A percentile compares a stretch with the other conserved stretches of the same genome.
phyloP scores from a whole-genome alignment of 2,113 vertebrate genomes.

The Origma solitaria region DNA sequence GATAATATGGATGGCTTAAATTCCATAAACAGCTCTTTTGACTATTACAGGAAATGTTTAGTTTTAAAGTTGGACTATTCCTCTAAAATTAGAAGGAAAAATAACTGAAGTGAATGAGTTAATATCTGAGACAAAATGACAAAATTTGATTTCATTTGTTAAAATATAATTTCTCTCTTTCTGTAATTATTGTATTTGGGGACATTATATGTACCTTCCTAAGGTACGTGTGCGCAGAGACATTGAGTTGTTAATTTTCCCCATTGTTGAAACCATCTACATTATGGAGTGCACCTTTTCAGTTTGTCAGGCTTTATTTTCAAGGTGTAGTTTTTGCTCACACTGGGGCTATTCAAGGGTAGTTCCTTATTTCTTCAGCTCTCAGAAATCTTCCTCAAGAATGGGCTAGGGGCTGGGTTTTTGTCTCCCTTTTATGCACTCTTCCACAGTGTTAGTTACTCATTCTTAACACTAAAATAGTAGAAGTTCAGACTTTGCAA shows the following conservation, averaged over 20 bases:
- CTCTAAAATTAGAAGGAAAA: background rate
- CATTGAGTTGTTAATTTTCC: background rate
- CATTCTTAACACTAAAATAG: background rate
- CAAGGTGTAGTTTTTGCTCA: background rate
- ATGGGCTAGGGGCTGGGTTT: background rate
- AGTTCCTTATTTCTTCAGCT: background rate
- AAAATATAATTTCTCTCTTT: background rate
- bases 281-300: background rate
- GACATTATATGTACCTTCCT: background rate
- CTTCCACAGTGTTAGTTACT: background rate
- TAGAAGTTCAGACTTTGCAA: background rate
- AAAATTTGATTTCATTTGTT: background rate
- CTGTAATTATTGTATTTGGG: background rate
- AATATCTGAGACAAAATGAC: background rate
- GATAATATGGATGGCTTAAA: background rate
- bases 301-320: background rate
- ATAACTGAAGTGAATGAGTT: background rate
- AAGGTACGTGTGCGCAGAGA: background rate
- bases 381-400: background rate
- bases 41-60: background rate
- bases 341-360: rapidly evolving
- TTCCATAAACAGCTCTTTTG: background rate
- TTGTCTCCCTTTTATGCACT: background rate
- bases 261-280: background rate
- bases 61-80: background rate